These are phyloP conservation scores for Petrocephalus schoutedeni DNA, from an alignment of 2,797 vertebrate species.

Conservation along the genomic window DNA sequence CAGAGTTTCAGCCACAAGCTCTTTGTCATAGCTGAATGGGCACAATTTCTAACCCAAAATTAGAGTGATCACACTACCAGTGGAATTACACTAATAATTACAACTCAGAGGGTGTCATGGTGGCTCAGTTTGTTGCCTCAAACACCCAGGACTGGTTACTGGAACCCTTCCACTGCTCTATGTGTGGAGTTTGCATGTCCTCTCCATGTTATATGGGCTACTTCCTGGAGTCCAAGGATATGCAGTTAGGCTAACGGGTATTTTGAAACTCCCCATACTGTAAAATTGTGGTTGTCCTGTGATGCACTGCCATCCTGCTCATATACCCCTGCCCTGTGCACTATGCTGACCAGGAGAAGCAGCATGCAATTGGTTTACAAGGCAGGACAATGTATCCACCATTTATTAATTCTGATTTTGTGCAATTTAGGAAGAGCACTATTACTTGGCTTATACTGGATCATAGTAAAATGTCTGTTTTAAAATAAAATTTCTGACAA, in stretches of 20 bases:
- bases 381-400: not conserved
- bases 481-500: not conserved
- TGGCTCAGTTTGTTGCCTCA: not conserved
- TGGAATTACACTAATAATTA: not conserved
- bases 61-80: not conserved
- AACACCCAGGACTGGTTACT: not conserved
- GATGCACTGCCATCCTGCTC: not conserved
- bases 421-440: not conserved
- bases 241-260: not conserved
- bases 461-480: not conserved
- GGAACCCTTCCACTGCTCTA: not conserved
- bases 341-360: not conserved
- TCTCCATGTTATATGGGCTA: not conserved
- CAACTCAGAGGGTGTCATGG: not conserved
- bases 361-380: not conserved
- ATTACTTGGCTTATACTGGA: not conserved
- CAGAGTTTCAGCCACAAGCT: not conserved
- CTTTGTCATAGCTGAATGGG: not conserved
- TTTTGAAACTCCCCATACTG: no score
- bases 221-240: not conserved
- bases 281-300: not conserved
- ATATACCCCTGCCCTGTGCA: not conserved
- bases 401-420: not conserved
- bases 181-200: not conserved
- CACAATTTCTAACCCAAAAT: not conserved